Evolutionary conservation across 2,797 vertebrate genomes (phyloP).

Genomic region (Discoglossus pictus): DNA sequence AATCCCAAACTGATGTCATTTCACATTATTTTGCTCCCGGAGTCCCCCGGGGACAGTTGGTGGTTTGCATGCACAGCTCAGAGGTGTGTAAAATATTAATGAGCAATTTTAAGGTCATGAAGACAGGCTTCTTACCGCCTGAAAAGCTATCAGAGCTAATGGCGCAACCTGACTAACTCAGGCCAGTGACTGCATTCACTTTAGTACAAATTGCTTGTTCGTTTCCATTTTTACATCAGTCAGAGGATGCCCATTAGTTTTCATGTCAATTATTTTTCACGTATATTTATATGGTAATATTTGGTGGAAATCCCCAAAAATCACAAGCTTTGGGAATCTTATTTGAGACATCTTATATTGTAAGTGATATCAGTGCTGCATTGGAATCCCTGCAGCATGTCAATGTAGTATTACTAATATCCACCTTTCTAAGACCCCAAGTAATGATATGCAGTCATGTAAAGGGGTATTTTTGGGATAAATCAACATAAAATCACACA

Average conservation of each 20-base stretch:
- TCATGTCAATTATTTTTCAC: neutral
- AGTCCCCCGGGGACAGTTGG: neutral
- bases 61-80: slow-evolving; percentile 32
- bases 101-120: slow-evolving; percentile 35
- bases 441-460: no score
- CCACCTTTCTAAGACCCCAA: no score
- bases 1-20: neutral
- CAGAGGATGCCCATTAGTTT: neutral
- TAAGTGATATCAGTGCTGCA: no score
- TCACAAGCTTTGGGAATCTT: no score
- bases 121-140: slow-evolving; percentile 1
- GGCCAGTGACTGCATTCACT: neutral
- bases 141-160: slow-evolving; percentile 4
- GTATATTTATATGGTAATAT: no score
- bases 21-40: neutral
- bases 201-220: neutral
- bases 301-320: no score
- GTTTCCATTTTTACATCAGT: neutral
- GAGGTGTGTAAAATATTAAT: slow-evolving; percentile 61
- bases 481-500: no score
- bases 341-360: no score
- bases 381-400: no score
- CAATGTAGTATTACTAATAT: no score
- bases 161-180: slow-evolving; percentile 5
- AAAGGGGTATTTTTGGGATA: no score